These are phyloP conservation scores for Delichon dasypus DNA, from an alignment of 2,797 vertebrate species.

Conservation along the genomic window DNA sequence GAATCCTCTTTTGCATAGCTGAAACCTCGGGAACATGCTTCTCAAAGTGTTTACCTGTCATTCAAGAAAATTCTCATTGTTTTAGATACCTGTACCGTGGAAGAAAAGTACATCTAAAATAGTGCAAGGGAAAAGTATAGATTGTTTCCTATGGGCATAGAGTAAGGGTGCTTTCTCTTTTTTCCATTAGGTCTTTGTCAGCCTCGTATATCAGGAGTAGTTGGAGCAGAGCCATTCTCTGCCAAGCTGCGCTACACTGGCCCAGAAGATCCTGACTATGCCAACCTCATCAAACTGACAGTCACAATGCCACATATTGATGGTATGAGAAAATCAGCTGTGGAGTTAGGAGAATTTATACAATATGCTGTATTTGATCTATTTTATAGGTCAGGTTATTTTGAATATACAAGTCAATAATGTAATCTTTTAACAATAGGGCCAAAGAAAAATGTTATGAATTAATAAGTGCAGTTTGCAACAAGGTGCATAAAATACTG, in stretches of 20 bases:
- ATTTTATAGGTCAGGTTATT: background rate
- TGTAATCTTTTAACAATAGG: background rate
- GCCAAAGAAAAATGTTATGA: background rate
- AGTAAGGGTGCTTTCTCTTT: background rate
- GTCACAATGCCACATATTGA: slow-evolving; percentile 95
- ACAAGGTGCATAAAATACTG: background rate
- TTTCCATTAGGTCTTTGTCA: slow-evolving; percentile 87
- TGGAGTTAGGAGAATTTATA: background rate
- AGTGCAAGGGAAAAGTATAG: background rate
- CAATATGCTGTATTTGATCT: background rate
- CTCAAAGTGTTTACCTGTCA: background rate
- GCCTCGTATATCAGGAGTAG: slow-evolving; percentile 84
- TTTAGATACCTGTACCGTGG: background rate
- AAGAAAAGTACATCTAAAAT: background rate
- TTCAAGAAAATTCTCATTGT: background rate
- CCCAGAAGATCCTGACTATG: slow-evolving; percentile 83
- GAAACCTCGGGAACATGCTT: background rate
- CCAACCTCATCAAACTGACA: slow-evolving; percentile 91
- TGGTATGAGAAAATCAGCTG: slow-evolving; percentile 75
- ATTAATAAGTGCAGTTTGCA: background rate
- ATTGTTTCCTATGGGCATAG: background rate
- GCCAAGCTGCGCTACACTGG: slow-evolving; percentile 92
- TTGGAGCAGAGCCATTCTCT: slow-evolving; percentile 95
- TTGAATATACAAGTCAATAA: background rate
- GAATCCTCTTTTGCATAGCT: background rate